Conservation (phyloP, 1,140 invertebrate species). For the Olivierus martensii region DNA sequence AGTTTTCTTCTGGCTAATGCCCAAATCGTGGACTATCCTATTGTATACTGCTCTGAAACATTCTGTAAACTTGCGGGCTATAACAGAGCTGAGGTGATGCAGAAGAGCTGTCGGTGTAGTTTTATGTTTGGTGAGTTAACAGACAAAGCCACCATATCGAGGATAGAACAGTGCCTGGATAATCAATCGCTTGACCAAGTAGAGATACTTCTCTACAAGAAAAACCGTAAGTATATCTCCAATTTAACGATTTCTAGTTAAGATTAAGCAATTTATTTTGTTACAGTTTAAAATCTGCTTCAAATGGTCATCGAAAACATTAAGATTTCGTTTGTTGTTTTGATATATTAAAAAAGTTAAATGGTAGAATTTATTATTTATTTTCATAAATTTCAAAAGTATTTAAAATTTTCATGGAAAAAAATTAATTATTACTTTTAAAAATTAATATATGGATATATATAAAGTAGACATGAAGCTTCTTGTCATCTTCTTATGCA, state of each 20-base stretch:
- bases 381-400: too few relatives aligned
- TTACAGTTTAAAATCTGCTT: background rate
- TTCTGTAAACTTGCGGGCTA: slow-evolving; percentile 99
- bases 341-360: too few relatives aligned
- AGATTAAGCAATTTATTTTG: background rate
- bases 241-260: background rate
- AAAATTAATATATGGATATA: too few relatives aligned
- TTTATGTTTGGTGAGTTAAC: slow-evolving; percentile 99
- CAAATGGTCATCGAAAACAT: background rate
- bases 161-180: slow-evolving; percentile 87
- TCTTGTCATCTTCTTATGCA: too few relatives aligned
- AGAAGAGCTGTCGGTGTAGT: slow-evolving; percentile 79
- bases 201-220: slow-evolving; percentile 98
- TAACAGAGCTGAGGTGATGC: slow-evolving; percentile 93
- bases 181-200: slow-evolving; percentile 81
- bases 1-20: slow-evolving; percentile 98
- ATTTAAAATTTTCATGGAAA: too few relatives aligned
- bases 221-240: slow-evolving; percentile 77
- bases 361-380: too few relatives aligned
- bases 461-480: too few relatives aligned
- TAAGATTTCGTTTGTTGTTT: too few relatives aligned
- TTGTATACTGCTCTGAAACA: slow-evolving; percentile 99
- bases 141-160: slow-evolving; percentile 84
- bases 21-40: slow-evolving; percentile 99
- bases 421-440: too few relatives aligned